Base-by-base conservation (phyloP, 92 coral and sea anemone species). In the Virgularia gustaviana region DNA sequence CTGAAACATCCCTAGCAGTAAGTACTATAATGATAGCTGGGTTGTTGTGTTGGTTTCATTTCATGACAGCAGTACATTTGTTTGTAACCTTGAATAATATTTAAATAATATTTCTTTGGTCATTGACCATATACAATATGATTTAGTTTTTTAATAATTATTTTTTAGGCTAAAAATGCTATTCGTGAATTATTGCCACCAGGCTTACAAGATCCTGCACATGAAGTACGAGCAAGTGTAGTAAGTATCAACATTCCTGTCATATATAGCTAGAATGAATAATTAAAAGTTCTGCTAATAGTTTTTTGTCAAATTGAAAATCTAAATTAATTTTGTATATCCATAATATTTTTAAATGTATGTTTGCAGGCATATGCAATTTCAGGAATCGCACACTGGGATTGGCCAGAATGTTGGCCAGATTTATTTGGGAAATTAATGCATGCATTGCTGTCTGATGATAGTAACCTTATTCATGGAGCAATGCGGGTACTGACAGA, bases 331-430 rank as follows among this genome's bases (percentile, higher is more conserved):
- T 61, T 0, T 19, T 49, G 22, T 2, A 6, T 28, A 16, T n/a
- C n/a, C n/a, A n/a, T n/a, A n/a, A n/a, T n/a, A 22, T 68, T 9
- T 1, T 68, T 4, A 19, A 20, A 38, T 74, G 24, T 66, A 3
- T 49, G 6, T 0, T 63, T 59, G 6, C 65, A 92, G 98, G 98
- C 98, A 27, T 92, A 92, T 75, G 98, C 96, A 9, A 92, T 92
- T 75, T 92, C 98, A 1, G 98, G 91, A 29, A 92, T 92, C 39
- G 98, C 98, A 36, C 86, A 89, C 71, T 89, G 98, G 98, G 98
- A 92, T 73, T 92, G 98, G 98, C 96, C 96, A 7, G 98, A 89
- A 38, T 88, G 85, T 0, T 92, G 98, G 98, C 98, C 98, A 54
- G 89, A 92, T 49, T 81, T 92, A 76, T 92, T 92, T 83, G 88